Evolutionary conservation across 2,113 vertebrate genomes (phyloP), one percentile per base, ranked within the genome.

Genomic region (Sinocyclocheilus grahami): DNA sequence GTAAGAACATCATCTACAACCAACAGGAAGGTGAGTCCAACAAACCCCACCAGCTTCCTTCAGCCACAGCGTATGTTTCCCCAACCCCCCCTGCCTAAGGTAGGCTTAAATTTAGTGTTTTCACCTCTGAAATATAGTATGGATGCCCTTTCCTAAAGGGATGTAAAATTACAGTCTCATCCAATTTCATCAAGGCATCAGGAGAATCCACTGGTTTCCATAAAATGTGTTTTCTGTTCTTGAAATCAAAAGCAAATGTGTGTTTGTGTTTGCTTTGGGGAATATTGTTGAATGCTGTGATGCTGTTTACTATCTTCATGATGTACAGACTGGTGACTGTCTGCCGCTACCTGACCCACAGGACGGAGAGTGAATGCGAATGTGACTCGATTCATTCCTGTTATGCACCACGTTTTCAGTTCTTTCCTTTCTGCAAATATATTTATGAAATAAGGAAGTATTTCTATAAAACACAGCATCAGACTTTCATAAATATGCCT

Each of bases 1-100:
- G 97, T 95, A 99, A 99, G 95, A 99, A 99, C 92, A 99, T 99
- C 91, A 99, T 99, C 95, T 99, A 96, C 94, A 97, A 97, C 92
- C 94, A 96, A 93, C 95, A 95, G 92, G 93, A 94, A 95, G 97
- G 98, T 99, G 95, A 94, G 97, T 95, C 75, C 65, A 14, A 55
- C 82, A 83, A 58, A 71, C 46, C 82, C 81, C 24, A 74, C 13
- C 80, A 11, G 82, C 48, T 60, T 74, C 82, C 51, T 84, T 84
- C 69, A 84, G 51, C 67, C 67, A 58, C 69, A 74, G 82, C 27
- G 48, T 72, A 55, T 80, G 82, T 78, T 82, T 78, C 80, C 30
- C 51, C 74, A 81, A 71, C 55, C 53, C 86, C 48, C 76, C 85
- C 86, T 82, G 84, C 86, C 82, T 72, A 82, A 89, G 87, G 85